Base-by-base conservation (phyloP, 2,113 vertebrate genomes). In the Nothocercus julius region DNA sequence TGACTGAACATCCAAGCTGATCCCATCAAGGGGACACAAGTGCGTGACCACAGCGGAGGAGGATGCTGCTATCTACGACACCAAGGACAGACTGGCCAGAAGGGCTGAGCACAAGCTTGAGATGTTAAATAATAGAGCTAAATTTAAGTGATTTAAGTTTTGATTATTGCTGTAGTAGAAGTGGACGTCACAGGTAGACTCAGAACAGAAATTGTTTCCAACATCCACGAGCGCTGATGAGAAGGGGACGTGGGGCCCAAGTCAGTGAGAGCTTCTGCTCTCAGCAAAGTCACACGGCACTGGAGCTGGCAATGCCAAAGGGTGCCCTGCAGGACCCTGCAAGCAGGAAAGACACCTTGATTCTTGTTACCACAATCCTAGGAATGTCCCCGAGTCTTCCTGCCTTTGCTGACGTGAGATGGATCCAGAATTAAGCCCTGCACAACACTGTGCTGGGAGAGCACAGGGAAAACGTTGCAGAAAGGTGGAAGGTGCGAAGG, bases 131-230 rank as follows among this genome's bases (percentile, higher is more conserved):
- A 22, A 28, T 9, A 56, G 54, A 56, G 54, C 54, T 56, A 56
- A 56, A 56, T 30, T 30, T 56, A 56, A 56, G 54, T 58, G 54
- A 32, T 32, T 78, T 11, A 90, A 69, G 38, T 30, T 81, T 47
- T 51, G 66, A 81, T 90, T 92, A 85, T 92, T 93, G 92, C 81
- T 94, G 47, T 79, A 90, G 82, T 67, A 84, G 87, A 86, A 89
- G 74, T 38, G 70, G 69, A 64, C 56, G 74, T 87, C 69, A 84
- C 63, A 81, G 72, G 59, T 32, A 49, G 8, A 1, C 53, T 76
- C 1, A 0, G 67, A 67, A 86, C 90, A 56, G 28, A 16, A 36
- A 36, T 68, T 1, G 22, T 59, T 81, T 59, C 69, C 83, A 63
- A 34, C 24, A 51, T 13, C 36, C 53, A 67, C 30, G 42, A 90